Evolutionary conservation across 2,797 vertebrate genomes (phyloP).

Genomic region (Emydoidea blandingii): DNA sequence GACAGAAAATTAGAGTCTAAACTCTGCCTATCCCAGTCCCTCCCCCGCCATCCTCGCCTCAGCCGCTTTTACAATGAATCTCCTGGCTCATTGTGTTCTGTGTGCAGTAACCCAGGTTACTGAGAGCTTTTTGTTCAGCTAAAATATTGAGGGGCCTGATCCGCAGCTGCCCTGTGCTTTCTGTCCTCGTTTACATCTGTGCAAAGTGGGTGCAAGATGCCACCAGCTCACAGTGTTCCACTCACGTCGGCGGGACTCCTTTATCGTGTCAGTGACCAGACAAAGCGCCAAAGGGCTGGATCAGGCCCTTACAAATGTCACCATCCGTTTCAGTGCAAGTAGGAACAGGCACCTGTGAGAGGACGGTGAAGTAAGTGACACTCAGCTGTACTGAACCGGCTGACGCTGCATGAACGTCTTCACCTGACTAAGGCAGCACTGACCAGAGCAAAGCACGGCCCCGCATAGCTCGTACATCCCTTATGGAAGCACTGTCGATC

Average conservation of each 20-base stretch:
- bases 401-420: no score
- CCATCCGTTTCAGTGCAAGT: background rate
- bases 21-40: no score
- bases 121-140: background rate
- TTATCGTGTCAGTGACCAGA: background rate
- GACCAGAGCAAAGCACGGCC: no score
- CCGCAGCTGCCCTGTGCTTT: background rate
- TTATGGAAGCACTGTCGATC: no score
- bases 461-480: background rate
- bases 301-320: background rate
- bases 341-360: background rate
- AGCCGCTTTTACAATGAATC: background rate
- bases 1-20: background rate
- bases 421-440: no score
- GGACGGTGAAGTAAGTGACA: background rate
- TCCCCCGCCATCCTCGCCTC: background rate
- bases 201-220: background rate
- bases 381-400: background rate
- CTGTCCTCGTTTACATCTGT: background rate
- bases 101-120: background rate
- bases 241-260: background rate
- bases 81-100: background rate
- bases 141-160: background rate
- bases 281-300: background rate
- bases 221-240: background rate